A percentile compares a stretch with the other conserved stretches of the same genome.
Evolutionary conservation across 2,888 invertebrate species (phyloP).

Genomic region (Baccha elongata): DNA sequence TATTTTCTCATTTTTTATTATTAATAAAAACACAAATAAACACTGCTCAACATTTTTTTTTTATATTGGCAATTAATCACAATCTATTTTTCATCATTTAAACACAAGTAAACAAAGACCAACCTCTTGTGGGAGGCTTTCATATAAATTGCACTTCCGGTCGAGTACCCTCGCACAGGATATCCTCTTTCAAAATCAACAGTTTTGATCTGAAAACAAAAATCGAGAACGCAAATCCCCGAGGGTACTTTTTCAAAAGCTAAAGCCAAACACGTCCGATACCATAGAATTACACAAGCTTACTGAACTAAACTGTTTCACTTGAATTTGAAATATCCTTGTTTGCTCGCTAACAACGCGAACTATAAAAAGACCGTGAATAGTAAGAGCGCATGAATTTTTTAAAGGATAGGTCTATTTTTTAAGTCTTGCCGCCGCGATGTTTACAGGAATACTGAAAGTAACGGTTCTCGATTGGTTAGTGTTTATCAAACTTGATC

Average conservation of each 20-base stretch:
- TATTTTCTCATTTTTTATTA: constrained; percentile 22
- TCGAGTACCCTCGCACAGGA: constrained; percentile 27
- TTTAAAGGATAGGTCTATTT: background rate
- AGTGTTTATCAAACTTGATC: constrained; percentile 29
- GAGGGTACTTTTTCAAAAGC: background rate
- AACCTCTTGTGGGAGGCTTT: constrained; percentile 18
- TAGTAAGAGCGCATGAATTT: background rate
- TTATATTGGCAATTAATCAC: constrained; percentile 34
- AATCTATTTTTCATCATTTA: constrained; percentile 16
- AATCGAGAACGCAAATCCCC: background rate
- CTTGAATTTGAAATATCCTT: constrained; percentile 28
- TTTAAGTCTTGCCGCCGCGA: constrained; percentile 15
- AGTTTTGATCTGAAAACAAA: constrained; percentile 35
- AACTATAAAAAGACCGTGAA: background rate
- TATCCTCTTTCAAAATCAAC: constrained; percentile 38
- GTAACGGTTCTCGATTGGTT: constrained; percentile 45
- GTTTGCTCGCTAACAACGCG: background rate
- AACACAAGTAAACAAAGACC: background rate
- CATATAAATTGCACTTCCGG: constrained; percentile 55
- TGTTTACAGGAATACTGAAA: constrained; percentile 57
- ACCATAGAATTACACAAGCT: constrained; percentile 31
- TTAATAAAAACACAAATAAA: constrained; percentile 9
- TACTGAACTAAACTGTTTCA: constrained; percentile 37
- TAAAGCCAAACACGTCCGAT: constrained; percentile 45
- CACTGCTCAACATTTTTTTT: background rate